Evolutionary conservation across 1,140 invertebrate genomes (phyloP).

Genomic region (Ceratina japonica): DNA sequence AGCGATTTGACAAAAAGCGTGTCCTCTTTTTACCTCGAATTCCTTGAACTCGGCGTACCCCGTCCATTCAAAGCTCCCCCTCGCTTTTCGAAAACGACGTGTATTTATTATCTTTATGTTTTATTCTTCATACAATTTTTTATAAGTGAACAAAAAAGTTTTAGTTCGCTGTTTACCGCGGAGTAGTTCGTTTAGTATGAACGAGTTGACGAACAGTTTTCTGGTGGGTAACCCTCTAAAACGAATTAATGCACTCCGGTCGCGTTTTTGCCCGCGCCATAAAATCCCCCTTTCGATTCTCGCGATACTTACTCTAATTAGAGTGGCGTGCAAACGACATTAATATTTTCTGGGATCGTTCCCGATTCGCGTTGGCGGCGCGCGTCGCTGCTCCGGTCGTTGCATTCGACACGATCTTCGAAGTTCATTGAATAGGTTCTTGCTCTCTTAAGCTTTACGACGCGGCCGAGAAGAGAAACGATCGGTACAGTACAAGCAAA

Average conservation of each 20-base stretch:
- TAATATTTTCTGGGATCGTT: slow-evolving; percentile 17
- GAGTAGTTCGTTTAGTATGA: too few species aligned
- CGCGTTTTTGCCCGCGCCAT: too few species aligned
- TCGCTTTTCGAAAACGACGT: background rate
- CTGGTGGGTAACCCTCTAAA: too few species aligned
- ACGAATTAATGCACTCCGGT: too few species aligned
- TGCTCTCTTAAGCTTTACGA: slow-evolving; percentile 28
- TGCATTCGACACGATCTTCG: slow-evolving; percentile 42
- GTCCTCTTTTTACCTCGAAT: background rate
- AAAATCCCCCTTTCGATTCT: background rate
- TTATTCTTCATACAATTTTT: too few species aligned
- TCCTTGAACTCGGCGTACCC: background rate
- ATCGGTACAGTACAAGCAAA: slow-evolving; percentile 19
- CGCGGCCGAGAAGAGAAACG: slow-evolving; percentile 8
- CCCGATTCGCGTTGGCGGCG: background rate
- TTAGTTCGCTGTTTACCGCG: too few species aligned
- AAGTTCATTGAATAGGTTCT: slow-evolving; percentile 40
- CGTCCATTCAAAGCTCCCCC: too few species aligned
- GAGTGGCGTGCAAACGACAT: slow-evolving; percentile 8
- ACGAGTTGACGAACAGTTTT: too few species aligned
- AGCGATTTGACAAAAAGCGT: background rate
- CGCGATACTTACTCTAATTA: slow-evolving; percentile 19
- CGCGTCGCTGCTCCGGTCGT: slow-evolving; percentile 3
- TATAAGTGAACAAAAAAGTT: too few species aligned
- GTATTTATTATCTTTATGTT: too few species aligned